phyloP scores from a whole-genome alignment of 2,113 vertebrate genomes.

The Heliornis fulica region DNA sequence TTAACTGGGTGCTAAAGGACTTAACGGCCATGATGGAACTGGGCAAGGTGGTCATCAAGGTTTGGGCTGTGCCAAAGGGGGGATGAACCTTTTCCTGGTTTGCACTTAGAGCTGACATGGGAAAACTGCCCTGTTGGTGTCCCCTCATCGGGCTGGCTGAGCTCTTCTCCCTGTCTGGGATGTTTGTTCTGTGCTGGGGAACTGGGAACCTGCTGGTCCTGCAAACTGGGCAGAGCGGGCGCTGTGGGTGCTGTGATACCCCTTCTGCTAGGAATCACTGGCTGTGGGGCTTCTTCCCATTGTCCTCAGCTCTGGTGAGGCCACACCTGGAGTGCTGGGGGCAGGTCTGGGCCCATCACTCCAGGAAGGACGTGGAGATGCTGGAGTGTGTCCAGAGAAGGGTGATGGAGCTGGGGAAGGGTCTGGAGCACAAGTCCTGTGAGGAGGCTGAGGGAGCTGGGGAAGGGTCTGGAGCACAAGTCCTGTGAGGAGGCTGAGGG shows the following conservation, averaged over 20 bases:
- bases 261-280: background rate
- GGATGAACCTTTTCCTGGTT: background rate
- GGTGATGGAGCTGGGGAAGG: no score
- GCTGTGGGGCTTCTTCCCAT: background rate
- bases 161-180: background rate
- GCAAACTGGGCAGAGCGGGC: background rate
- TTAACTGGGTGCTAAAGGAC: no score
- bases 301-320: no score
- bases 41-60: accelerated
- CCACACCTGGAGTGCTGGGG: no score
- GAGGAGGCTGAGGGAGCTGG: no score
- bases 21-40: background rate
- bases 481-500: no score
- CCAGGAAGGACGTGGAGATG: no score
- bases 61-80: background rate
- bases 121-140: accelerated
- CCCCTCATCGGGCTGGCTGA: background rate
- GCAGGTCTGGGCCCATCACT: no score
- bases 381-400: no score
- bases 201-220: background rate
- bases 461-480: no score
- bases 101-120: background rate
- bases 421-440: no score
- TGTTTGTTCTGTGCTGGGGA: background rate
- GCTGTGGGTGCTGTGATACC: background rate